phyloP scores from a whole-genome alignment of 2,113 vertebrate species.

The Harpagus bidentatus region DNA sequence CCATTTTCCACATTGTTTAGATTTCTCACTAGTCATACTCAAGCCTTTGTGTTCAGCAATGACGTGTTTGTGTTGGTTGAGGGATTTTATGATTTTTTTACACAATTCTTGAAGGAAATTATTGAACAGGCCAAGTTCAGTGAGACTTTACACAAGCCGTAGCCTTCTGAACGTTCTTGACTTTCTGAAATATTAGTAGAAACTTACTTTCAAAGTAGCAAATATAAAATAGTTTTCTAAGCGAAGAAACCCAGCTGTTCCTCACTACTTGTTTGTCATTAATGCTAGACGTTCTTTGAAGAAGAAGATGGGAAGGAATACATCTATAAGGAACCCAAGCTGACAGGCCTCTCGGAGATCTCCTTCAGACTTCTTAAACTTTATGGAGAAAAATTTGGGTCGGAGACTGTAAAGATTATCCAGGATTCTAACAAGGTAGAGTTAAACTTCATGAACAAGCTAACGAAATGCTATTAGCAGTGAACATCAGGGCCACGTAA shows the following conservation, averaged over 20 bases:
- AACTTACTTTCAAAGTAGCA: background rate
- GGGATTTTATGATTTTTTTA: background rate
- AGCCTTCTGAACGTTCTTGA: background rate
- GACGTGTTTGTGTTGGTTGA: background rate
- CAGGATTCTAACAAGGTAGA: conserved; percentile 96
- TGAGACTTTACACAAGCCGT: background rate
- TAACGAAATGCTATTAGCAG: background rate
- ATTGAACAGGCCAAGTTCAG: background rate
- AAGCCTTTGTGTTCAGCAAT: background rate
- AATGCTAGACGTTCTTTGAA: conserved; percentile 88
- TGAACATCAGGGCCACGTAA: background rate
- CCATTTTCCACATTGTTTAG: background rate
- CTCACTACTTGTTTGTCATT: background rate
- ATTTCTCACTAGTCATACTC: background rate
- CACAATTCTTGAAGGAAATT: background rate
- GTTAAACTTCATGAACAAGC: background rate
- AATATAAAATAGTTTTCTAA: background rate
- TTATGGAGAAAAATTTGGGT: conserved; percentile 94
- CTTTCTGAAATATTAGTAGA: background rate
- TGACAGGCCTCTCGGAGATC: conserved; percentile 93
- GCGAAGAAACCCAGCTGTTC: background rate
- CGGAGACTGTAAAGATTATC: conserved; percentile 91
- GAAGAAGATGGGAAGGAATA: conserved; percentile 97
- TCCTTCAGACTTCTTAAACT: conserved; percentile 89
- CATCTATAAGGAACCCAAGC: conserved; percentile 97